phyloP scores from a whole-genome alignment of 2,797 vertebrate species.

The Moxostoma hubbsi region DNA sequence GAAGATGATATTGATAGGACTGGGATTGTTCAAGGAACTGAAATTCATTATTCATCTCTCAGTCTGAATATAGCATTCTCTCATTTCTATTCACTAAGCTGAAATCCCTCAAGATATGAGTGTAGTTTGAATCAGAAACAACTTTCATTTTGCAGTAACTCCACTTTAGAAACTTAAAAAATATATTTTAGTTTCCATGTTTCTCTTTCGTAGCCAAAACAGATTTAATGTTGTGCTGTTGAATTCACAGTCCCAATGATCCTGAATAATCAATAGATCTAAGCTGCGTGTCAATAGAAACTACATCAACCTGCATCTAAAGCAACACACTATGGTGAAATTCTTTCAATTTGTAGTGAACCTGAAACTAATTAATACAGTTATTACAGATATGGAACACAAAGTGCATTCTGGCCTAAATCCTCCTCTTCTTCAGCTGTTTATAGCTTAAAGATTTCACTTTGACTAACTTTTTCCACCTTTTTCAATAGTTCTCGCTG shows the following conservation, averaged over 20 bases:
- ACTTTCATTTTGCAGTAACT: conserved; percentile 15
- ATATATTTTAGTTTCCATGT: conserved; percentile 17
- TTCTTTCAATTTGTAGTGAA: conserved; percentile 11
- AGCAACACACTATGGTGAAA: neutral
- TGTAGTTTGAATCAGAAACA: conserved; percentile 7
- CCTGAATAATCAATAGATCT: neutral
- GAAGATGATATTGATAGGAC: conserved; percentile 33
- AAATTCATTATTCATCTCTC: conserved; percentile 46
- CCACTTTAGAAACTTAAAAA: conserved; percentile 8
- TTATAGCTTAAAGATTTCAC: conserved; percentile 22
- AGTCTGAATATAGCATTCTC: conserved; percentile 42
- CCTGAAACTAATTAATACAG: neutral
- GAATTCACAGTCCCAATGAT: neutral
- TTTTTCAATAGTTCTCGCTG: neutral
- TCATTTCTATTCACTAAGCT: conserved; percentile 40
- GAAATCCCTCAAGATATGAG: conserved; percentile 35
- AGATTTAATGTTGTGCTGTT: neutral
- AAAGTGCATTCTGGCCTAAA: conserved; percentile 6
- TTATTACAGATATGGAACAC: conserved; percentile 37
- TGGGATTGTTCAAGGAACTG: conserved; percentile 32
- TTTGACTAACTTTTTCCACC: conserved; percentile 49
- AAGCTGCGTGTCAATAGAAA: neutral
- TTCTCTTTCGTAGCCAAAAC: neutral
- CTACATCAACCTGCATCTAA: neutral
- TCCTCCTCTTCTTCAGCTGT: conserved; percentile 23